These are phyloP conservation scores for Drosophila acutilabella DNA, from an alignment of 2,888 invertebrate species.

Conservation along the genomic window DNA sequence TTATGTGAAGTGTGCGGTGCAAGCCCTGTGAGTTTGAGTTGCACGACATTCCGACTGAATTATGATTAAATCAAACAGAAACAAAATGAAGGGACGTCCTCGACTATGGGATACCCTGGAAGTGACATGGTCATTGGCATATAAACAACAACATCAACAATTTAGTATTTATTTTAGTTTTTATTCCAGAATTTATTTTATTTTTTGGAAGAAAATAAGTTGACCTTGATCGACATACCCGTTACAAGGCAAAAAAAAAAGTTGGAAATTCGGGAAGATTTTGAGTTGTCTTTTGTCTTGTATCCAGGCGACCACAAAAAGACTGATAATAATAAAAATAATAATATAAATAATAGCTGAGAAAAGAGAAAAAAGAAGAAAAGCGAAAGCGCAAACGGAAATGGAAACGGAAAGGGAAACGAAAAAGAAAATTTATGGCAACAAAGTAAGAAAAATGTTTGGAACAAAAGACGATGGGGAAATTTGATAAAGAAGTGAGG, in stretches of 20 bases:
- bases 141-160: too few species aligned
- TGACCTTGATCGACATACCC: neutral
- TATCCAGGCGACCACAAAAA: conserved; percentile 10
- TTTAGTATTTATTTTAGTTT: too few species aligned
- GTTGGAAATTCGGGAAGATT: conserved; percentile 29
- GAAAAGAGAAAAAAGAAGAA: neutral
- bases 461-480: conserved; percentile 21
- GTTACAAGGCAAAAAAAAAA: conserved; percentile 1
- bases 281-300: too few species aligned
- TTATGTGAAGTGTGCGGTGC: too few species aligned
- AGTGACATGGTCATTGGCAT: too few species aligned
- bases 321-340: conserved; percentile 27
- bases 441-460: conserved; percentile 39
- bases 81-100: neutral
- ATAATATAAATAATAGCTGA: conserved; percentile 22
- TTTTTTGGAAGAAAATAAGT: too few species aligned
- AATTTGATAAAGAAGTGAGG: conserved; percentile 23
- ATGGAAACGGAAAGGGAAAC: neutral
- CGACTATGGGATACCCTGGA: conserved; percentile 2
- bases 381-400: neutral
- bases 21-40: conserved; percentile 14
- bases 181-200: too few species aligned
- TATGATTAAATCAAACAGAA: conserved; percentile 65
- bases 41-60: conserved; percentile 41
- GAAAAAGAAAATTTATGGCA: conserved; percentile 38